Percentiles rank a stretch among this genome's conserved stretches.
phyloP scores from a whole-genome alignment of 2,113 vertebrate species.

The Silurus asotus region DNA sequence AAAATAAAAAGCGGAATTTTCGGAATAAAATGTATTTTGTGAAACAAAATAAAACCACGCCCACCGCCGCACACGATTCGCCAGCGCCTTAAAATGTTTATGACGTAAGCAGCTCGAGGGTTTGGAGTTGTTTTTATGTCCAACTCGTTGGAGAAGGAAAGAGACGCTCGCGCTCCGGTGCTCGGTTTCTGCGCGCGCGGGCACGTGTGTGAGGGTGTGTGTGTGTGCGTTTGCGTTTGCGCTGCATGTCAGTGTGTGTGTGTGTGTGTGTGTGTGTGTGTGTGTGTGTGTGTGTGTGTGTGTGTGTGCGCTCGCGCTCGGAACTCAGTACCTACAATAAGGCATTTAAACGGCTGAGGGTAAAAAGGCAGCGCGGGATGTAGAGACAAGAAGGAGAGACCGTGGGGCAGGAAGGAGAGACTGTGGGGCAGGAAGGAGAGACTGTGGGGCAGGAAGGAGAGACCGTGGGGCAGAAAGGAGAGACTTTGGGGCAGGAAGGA shows the following conservation, averaged over 20 bases:
- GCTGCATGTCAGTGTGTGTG: too few relatives aligned
- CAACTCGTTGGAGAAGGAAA: neutral
- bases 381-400: neutral
- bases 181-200: neutral
- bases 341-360: too few relatives aligned
- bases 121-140: conserved; percentile 10
- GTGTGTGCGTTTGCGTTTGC: neutral
- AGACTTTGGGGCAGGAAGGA: neutral
- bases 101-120: neutral
- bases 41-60: neutral
- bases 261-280: too few relatives aligned
- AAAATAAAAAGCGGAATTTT: neutral
- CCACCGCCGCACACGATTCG: neutral
- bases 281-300: neutral
- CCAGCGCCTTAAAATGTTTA: neutral
- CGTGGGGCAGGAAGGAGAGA: too few relatives aligned
- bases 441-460: neutral
- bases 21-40: neutral
- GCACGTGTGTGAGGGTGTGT: neutral
- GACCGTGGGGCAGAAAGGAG: neutral
- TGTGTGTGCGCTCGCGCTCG: neutral
- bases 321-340: neutral
- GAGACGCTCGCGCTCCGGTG: conserved; percentile 9
- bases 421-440: neutral
- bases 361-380: too few relatives aligned